These are phyloP conservation scores for Gnathonemus longibarbis DNA, from an alignment of 2,113 vertebrate species.

Conservation along the genomic window DNA sequence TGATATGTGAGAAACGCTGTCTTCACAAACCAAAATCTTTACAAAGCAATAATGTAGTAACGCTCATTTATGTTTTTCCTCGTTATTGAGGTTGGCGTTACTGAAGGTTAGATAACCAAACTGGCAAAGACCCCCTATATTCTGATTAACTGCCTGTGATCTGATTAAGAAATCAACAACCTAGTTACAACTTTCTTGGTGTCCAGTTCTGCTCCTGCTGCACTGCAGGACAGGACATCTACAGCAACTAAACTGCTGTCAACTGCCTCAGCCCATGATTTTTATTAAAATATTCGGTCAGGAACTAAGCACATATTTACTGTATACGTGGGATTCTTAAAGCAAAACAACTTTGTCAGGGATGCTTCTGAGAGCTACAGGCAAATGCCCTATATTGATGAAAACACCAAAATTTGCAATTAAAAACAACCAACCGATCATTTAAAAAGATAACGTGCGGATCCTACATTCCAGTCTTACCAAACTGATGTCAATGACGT, in stretches of 20 bases:
- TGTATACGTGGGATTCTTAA: background rate
- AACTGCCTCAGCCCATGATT: background rate
- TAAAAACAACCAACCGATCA: background rate
- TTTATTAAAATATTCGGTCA: background rate
- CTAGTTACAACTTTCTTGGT: background rate
- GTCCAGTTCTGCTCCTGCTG: background rate
- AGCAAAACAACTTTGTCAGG: background rate
- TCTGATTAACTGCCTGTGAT: background rate
- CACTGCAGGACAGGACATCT: background rate
- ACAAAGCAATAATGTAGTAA: background rate
- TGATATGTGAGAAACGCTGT: background rate
- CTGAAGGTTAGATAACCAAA: background rate
- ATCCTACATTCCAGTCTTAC: conserved; percentile 44
- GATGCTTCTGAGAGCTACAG: background rate
- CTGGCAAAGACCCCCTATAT: background rate
- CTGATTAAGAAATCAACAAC: background rate
- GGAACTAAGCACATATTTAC: background rate
- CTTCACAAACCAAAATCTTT: background rate
- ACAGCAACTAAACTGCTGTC: background rate
- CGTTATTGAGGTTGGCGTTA: background rate
- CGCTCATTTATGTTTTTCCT: background rate
- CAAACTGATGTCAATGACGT: conserved; percentile 62
- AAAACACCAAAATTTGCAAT: background rate
- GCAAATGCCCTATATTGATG: background rate
- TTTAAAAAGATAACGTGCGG: background rate